phyloP scores from a whole-genome alignment of 2,888 invertebrate genomes.

The Tinea trinotella region DNA sequence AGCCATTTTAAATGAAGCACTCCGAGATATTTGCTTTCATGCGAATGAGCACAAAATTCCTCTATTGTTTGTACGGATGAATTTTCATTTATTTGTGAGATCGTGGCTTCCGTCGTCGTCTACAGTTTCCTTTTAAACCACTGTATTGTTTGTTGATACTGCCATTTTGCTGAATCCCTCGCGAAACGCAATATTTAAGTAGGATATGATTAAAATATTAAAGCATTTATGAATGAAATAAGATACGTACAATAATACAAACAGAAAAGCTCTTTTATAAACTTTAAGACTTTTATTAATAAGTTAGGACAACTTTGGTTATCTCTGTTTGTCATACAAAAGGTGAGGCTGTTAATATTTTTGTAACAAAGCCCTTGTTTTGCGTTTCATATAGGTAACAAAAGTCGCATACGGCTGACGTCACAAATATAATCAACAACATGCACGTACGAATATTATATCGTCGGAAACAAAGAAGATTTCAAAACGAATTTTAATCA shows the following conservation, averaged over 20 bases:
- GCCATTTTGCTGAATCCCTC: constrained; percentile 32
- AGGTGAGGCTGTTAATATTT: background rate
- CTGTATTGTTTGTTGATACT: constrained; percentile 35
- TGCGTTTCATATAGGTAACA: background rate
- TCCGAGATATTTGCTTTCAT: constrained; percentile 41
- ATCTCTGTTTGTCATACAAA: background rate
- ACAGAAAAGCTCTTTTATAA: background rate
- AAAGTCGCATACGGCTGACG: too few relatives aligned
- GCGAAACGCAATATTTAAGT: background rate
- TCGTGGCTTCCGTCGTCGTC: constrained; percentile 8
- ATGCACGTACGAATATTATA: background rate
- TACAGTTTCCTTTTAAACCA: constrained; percentile 2
- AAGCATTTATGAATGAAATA: background rate
- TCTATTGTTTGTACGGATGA: constrained; percentile 42
- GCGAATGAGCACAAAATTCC: constrained; percentile 29
- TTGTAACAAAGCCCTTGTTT: constrained; percentile 2
- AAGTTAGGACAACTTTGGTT: background rate
- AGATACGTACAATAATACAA: constrained; percentile 1
- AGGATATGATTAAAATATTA: constrained; percentile 1
- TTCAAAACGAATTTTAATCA: constrained; percentile 3
- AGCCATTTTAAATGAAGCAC: constrained; percentile 27
- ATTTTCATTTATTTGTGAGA: constrained; percentile 42
- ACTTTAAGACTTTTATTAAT: background rate
- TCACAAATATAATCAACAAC: too few relatives aligned
- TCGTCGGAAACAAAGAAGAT: background rate